Evolutionary conservation across 2,888 invertebrate species (phyloP), one percentile per base, ranked within the genome.

Genomic region (Maniola hyperantus): DNA sequence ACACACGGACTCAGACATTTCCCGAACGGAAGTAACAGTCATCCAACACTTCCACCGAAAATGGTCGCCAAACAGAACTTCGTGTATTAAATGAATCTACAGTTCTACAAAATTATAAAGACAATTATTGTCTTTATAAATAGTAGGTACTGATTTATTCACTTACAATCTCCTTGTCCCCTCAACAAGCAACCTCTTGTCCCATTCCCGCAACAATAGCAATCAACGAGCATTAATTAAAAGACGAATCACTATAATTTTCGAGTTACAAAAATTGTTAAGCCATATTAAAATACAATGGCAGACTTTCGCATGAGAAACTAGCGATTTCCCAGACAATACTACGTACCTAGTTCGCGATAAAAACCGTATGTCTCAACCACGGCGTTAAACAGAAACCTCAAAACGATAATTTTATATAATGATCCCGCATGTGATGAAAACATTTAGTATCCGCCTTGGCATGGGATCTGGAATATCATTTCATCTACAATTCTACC

Each of bases 221-320:
- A 53, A 60, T 59, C 61, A 65, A 66, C 68, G 63, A 44, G n/a
- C 7, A 20, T 65, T 67, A 71, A 67, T 69, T 67, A 69, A 69
- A 67, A 69, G 60, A 33, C 55, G 44, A 64, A 57, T 39, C 69
- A 71, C 68, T 62, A 67, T 68, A 70, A 69, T 72, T 71, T 73
- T 66, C 66, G 71, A 65, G 68, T 70, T 67, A 73, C 73, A 72
- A 74, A 75, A 73, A 71, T 70, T 70, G 67, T 71, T 67, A 73
- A 69, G 67, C 70, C 72, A 70, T 65, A 72, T 72, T 72, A 70
- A 68, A 72, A 73, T 69, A 78, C 78, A 79, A 79, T 78, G 66
- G 75, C 69, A 75, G 79, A 87, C 88, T 89, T 90, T 89, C 90
- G 87, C 89, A 91, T 88, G 91, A 82, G 90, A 91, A 90, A 82